Conservation (phyloP, 2,113 vertebrate species). For the Nyctereutes procyonoides region DNA sequence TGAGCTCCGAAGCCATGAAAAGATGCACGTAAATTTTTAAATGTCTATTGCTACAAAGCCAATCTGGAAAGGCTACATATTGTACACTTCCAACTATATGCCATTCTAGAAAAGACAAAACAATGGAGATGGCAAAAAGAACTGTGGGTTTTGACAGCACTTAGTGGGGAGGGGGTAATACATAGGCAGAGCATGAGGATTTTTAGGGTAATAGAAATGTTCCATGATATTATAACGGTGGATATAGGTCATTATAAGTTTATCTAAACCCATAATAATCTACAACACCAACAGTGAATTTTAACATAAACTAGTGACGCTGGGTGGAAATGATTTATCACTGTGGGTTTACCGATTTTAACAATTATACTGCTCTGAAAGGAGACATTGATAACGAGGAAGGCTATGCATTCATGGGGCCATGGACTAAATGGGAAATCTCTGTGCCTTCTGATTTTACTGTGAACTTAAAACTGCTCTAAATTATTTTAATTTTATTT, state of each 20-base stretch:
- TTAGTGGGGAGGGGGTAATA: background rate
- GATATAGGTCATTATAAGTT: background rate
- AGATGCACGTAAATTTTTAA: background rate
- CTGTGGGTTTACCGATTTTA: background rate
- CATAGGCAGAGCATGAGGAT: background rate
- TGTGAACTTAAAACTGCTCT: background rate
- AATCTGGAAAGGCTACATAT: background rate
- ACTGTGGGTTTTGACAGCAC: background rate
- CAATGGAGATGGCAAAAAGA: background rate
- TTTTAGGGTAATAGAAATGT: background rate
- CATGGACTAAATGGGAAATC: background rate
- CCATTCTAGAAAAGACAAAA: background rate
- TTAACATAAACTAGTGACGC: background rate
- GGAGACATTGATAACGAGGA: background rate
- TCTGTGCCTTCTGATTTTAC: background rate
- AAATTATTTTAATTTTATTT: background rate
- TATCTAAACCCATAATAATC: background rate
- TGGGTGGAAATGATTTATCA: background rate
- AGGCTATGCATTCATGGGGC: background rate
- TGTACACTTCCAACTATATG: background rate
- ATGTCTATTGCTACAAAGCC: background rate
- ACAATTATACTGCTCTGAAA: background rate
- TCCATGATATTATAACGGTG: background rate
- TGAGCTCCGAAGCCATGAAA: background rate
- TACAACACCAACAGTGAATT: background rate